Base-by-base conservation (phyloP, 2,797 vertebrate species). In the Chloroceryle amazona region DNA sequence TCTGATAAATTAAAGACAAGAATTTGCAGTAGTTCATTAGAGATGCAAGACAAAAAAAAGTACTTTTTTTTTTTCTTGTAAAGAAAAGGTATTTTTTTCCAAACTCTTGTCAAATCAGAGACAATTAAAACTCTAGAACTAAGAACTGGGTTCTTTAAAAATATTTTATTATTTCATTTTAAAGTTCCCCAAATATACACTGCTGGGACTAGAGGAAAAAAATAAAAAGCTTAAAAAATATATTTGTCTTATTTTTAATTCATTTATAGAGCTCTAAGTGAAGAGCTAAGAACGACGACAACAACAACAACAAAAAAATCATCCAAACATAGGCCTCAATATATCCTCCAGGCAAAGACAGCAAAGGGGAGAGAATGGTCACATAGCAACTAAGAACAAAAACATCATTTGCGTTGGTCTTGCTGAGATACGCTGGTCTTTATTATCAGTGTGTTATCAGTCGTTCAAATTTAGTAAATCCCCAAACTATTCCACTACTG, bases 1-100 rank as follows among this genome's bases (percentile, higher is more conserved):
- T 99, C 99, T 99, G 97, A 75, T 47, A 79, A 82, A 94, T 54
- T 52, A 58, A 86, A 83, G 16, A 60, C 2, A 6, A 79, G 14
- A 63, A 79, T 37, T 47, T 57, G n/a, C 37, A 63, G 33, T 46
- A 78, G 55, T 73, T 73, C 6, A 57, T 81, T 68, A 54, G 5
- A 81, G 28, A 63, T 23, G 2, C 10, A 81, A 52, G 16, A 60
- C 4, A 86, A 60, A 39, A 73, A 9, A 79, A 85, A 49, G 11
- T 23, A 62, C 13, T 21, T 46, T 44, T 35, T 14, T 37, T 78
- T 35, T 74, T 63, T 52, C 31, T 74, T 58, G 7, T 37, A 61
- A 52, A 75, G 35, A 83, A 81, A 54, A 61, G 6, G 11, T 6
- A 23, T 10, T 58, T 31, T 55, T 89, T 92, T 67, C 29, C 39